Percentiles rank a stretch among this genome's conserved stretches.
phyloP scores from a whole-genome alignment of 1,140 invertebrate species.

The Macrobrachium rosenbergii region DNA sequence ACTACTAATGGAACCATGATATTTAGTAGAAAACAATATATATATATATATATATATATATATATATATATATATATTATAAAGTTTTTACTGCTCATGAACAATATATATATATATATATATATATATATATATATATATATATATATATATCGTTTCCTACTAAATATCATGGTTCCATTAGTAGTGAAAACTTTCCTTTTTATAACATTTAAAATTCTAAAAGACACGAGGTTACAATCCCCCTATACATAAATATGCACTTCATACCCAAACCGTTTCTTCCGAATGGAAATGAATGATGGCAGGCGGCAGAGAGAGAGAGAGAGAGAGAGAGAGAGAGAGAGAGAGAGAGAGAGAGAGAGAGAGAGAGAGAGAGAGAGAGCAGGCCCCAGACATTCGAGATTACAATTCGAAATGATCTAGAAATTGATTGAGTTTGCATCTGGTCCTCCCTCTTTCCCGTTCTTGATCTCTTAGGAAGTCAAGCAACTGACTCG shows the following conservation, averaged over 20 bases:
- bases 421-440: not conserved
- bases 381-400: not conserved
- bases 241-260: too few species aligned
- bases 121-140: too few species aligned
- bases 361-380: slow-evolving; percentile 20
- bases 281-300: slow-evolving; percentile 15
- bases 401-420: not conserved
- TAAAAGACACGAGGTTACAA: not conserved
- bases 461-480: not conserved
- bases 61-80: too few species aligned
- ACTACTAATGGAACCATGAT: too few species aligned
- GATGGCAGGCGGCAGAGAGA: slow-evolving; percentile 6
- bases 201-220: not conserved
- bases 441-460: not conserved
- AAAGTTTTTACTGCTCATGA: too few species aligned
- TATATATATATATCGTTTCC: too few species aligned
- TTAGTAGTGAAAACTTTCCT: too few species aligned
- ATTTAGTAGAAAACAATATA: too few species aligned
- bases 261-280: not conserved
- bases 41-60: too few species aligned
- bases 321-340: slow-evolving; percentile 32
- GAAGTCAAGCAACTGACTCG: too few species aligned
- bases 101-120: too few species aligned
- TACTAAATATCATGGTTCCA: too few species aligned
- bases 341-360: slow-evolving; percentile 38